These are phyloP conservation scores for Habrosyne pyritoides DNA, from an alignment of 2,888 invertebrate species.

Conservation along the genomic window DNA sequence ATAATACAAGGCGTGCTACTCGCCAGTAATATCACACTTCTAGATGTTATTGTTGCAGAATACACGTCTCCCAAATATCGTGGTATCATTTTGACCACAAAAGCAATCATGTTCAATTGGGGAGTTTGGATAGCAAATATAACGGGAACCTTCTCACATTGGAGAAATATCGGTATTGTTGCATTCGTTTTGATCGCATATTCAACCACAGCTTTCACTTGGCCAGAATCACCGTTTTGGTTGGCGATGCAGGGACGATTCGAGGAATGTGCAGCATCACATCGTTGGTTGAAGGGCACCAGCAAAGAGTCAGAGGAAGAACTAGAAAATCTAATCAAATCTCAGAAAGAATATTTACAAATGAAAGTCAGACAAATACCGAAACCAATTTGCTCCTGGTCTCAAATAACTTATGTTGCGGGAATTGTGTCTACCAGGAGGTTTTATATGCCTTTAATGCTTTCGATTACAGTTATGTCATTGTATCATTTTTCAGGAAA, in stretches of 20 bases:
- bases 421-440: not conserved
- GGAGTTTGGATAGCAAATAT: slow-evolving; percentile 46
- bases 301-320: slow-evolving; percentile 32
- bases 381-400: too few relatives aligned
- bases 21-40: slow-evolving; percentile 32
- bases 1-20: slow-evolving; percentile 40
- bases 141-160: slow-evolving; percentile 43
- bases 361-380: too few relatives aligned
- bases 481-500: not conserved
- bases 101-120: slow-evolving; percentile 40
- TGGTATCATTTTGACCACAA: slow-evolving; percentile 42
- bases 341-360: slow-evolving; percentile 10
- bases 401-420: not conserved
- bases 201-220: slow-evolving; percentile 38
- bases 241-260: slow-evolving; percentile 52
- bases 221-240: slow-evolving; percentile 60
- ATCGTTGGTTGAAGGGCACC: slow-evolving; percentile 50
- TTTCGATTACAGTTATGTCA: not conserved
- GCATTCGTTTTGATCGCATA: slow-evolving; percentile 36
- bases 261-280: slow-evolving; percentile 46
- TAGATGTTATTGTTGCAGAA: slow-evolving; percentile 38
- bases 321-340: slow-evolving; percentile 30
- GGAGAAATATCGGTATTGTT: slow-evolving; percentile 41
- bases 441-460: slow-evolving; percentile 14
- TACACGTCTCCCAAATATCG: slow-evolving; percentile 42